Conservation (phyloP, 2,797 vertebrate genomes). For the Mycteria americana region DNA sequence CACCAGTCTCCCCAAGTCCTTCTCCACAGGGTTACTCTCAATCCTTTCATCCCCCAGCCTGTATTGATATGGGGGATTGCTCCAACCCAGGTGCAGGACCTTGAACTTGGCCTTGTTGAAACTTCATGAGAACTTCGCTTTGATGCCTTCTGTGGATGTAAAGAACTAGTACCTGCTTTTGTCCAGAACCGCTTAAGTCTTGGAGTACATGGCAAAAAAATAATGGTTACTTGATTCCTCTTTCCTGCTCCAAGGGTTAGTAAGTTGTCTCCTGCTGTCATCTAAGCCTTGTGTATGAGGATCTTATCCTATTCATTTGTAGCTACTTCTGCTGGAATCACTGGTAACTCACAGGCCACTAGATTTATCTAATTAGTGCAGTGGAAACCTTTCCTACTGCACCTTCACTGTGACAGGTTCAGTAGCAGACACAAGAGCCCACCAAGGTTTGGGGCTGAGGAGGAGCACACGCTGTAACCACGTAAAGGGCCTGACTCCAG, state of each 20-base stretch:
- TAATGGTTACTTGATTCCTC: background rate
- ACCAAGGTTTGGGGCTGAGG: background rate
- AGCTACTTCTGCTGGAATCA: background rate
- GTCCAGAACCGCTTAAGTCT: background rate
- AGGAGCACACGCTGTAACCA: background rate
- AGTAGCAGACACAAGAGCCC: background rate
- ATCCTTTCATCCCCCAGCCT: background rate
- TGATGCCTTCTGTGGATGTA: background rate
- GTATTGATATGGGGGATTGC: background rate
- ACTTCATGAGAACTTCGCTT: background rate
- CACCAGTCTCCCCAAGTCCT: background rate
- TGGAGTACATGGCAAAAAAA: background rate
- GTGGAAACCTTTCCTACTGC: background rate
- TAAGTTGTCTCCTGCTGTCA: background rate
- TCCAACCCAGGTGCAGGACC: background rate
- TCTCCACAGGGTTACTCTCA: background rate
- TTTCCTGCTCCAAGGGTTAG: background rate
- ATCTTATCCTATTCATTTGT: background rate
- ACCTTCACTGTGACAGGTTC: background rate
- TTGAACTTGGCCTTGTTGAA: background rate
- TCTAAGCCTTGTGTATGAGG: background rate
- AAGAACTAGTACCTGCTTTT: background rate
- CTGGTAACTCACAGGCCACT: background rate
- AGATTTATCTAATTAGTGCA: background rate
- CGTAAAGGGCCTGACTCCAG: background rate